Conservation (phyloP, 2,797 vertebrate species). For the Stomatorhinus walkeri region DNA sequence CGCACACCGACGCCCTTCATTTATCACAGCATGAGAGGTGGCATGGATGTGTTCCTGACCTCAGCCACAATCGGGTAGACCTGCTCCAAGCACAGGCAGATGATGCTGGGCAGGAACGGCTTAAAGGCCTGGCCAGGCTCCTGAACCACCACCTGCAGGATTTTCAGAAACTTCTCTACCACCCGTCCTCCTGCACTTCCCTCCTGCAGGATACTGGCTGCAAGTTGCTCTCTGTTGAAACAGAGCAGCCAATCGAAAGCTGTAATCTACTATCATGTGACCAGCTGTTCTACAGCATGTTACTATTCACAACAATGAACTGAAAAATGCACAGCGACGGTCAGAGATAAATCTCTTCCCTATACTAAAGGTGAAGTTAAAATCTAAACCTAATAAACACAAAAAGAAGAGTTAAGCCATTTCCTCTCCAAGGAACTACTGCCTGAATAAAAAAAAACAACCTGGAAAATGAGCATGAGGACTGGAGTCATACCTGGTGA, state of each 20-base stretch:
- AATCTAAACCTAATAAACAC: not conserved
- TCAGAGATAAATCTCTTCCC: not conserved
- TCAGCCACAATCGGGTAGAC: conserved; percentile 92
- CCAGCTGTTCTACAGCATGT: not conserved
- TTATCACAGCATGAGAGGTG: not conserved
- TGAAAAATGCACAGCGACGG: not conserved
- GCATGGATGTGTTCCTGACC: conserved; percentile 54
- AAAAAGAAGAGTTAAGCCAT: not conserved
- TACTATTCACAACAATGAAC: not conserved
- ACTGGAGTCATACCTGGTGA: conserved; percentile 70
- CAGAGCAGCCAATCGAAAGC: not conserved
- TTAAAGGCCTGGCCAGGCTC: conserved; percentile 95
- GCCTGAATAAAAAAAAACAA: not conserved
- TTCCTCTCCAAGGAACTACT: not conserved
- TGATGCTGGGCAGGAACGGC: conserved; percentile 90
- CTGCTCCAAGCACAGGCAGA: conserved; percentile 94
- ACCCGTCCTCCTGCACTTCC: conserved; percentile 88
- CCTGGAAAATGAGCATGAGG: not conserved
- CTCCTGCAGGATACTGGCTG: conserved; percentile 90
- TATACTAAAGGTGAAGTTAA: not conserved
- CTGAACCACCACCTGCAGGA: conserved; percentile 91
- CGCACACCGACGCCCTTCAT: too few relatives aligned
- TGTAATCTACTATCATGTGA: not conserved
- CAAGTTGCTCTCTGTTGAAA: conserved; percentile 78
- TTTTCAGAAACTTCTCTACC: conserved; percentile 94